Base-by-base conservation (phyloP, 2,888 invertebrate species). In the Bruchidius siliquastri region DNA sequence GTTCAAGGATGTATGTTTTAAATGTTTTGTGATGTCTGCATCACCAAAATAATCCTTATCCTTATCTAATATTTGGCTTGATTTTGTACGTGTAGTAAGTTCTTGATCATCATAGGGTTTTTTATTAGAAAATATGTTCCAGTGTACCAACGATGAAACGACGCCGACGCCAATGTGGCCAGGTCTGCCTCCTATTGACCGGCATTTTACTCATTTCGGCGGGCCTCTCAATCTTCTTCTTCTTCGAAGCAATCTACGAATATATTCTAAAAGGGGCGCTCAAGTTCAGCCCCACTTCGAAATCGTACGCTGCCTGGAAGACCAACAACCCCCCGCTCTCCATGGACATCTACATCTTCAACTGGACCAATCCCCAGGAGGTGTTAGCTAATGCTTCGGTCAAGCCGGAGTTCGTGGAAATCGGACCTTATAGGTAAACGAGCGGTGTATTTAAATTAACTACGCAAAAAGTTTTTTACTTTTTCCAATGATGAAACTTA, bases 371-470 rank as follows among this genome's bases (percentile, higher is more conserved):
- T 76, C 80, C 84, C 0, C 49, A 49, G 49, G 89, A 92, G 18
- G 88, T 90, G 71, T 89, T 91, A 6, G 88, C 88, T 0, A 88
- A 89, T 22, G 26, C 73, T 22, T 87, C 87, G 20, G 85, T 85
- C 0, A 91, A 91, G 77, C 91, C 91, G 8, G 87, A 87, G 70
- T 85, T 92, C 30, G 84, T 88, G 72, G 87, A 90, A 82, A 80
- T 89, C 74, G 92, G 92, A 26, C 92, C 92, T 0, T 92, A 92
- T 83, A 71, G 67, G 71, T 69, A 69, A 26, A 13, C 21, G n/a
- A 69, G n/a, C n/a, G n/a, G n/a, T n/a, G n/a, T n/a, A n/a, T n/a
- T n/a, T n/a, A n/a, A n/a, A 67, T 67, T 69, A 69, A 69, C 18
- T 20, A 20, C 20, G 18, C 18, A 69, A 20, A 20, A 73, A 71